Conservation (phyloP, 2,888 invertebrate species). For the Mesochorus sp. region DNA sequence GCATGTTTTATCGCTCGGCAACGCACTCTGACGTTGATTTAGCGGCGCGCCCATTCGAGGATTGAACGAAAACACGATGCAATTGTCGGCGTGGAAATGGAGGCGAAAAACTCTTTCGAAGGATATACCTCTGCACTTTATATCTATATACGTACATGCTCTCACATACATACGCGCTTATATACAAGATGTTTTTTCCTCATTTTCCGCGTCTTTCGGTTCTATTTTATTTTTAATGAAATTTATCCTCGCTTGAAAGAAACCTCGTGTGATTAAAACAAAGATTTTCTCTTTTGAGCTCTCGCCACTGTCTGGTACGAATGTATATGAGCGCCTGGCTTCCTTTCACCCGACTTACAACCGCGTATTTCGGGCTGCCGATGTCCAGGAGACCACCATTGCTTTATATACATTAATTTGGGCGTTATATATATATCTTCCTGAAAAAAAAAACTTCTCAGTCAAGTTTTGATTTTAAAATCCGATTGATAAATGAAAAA, state of each 20-base stretch:
- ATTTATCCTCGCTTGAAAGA: conserved; percentile 2
- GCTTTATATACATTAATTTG: not conserved
- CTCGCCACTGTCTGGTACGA: not conserved
- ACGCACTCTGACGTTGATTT: conserved; percentile 44
- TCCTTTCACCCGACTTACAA: conserved; percentile 35
- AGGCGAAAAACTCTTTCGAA: conserved; percentile 6
- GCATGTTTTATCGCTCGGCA: conserved; percentile 15
- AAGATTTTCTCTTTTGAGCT: conserved; percentile 7
- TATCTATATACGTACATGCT: not conserved
- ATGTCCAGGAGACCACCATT: conserved; percentile 34
- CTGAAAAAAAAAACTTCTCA: too few relatives aligned
- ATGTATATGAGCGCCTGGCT: conserved; percentile 32
- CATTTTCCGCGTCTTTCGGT: not conserved
- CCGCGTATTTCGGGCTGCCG: conserved; percentile 26
- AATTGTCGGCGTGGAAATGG: conserved; percentile 6
- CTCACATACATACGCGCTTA: not conserved
- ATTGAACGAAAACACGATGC: not conserved
- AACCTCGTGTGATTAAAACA: not conserved
- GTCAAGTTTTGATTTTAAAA: too few relatives aligned
- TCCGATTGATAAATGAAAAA: too few relatives aligned
- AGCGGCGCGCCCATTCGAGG: not conserved
- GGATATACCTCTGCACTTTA: not conserved
- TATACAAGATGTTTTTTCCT: not conserved
- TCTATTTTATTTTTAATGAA: not conserved
- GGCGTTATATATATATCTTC: too few relatives aligned